phyloP scores from a whole-genome alignment of 1,140 invertebrate species.

The Cydia pomonella region DNA sequence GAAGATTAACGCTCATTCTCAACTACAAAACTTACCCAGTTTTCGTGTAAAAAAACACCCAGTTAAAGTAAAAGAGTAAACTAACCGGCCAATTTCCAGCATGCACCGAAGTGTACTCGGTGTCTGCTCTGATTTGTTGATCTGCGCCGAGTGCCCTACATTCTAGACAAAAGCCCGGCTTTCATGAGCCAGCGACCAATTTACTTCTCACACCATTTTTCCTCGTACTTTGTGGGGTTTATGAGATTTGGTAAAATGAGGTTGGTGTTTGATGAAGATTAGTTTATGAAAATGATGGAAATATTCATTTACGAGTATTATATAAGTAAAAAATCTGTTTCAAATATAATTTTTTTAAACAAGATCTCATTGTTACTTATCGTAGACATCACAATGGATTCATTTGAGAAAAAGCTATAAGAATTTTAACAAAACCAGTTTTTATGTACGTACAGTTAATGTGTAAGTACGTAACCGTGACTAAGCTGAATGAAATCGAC shows the following conservation, averaged over 20 bases:
- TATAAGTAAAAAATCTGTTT: no score
- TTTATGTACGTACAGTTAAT: no score
- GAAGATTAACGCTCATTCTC: no score
- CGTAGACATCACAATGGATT: no score
- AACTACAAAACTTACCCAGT: not conserved
- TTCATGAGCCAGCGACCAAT: slow-evolving; percentile 15
- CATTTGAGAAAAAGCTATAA: no score
- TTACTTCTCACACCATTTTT: slow-evolving; percentile 16
- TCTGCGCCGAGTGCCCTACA: slow-evolving; percentile 22
- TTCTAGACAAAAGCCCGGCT: slow-evolving; percentile 9
- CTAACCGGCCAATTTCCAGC: not conserved
- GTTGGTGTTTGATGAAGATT: not conserved
- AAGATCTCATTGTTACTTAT: no score
- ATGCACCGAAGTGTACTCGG: not conserved
- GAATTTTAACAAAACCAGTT: no score
- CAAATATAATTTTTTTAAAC: no score
- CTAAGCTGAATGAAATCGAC: no score
- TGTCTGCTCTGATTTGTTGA: slow-evolving; percentile 25
- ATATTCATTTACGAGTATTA: not conserved
- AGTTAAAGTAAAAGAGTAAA: not conserved
- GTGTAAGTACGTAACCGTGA: no score
- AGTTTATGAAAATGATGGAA: not conserved
- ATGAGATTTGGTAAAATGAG: not conserved
- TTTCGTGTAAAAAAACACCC: not conserved
- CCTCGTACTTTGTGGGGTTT: not conserved